Base-by-base conservation (phyloP, 1,140 invertebrate genomes). In the Drosophila kanapiae region DNA sequence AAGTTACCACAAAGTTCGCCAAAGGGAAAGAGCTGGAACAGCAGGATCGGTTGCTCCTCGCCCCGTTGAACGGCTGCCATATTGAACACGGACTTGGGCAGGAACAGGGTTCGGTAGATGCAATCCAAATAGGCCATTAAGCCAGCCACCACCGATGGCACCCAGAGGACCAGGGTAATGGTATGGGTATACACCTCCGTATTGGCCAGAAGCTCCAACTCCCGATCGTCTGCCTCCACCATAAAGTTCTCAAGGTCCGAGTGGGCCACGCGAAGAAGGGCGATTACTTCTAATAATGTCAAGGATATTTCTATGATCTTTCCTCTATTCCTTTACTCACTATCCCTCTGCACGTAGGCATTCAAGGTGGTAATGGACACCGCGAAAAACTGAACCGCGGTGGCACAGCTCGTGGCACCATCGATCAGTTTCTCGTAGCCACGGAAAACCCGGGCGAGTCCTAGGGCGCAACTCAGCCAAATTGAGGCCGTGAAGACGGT, bases 321-420 rank as follows among this genome's bases (percentile, higher is more conserved):
- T n/a, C 27, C n/a, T 9, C 3, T 27, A 13, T 11, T 14, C 23
- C 1, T 18, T 7, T 3, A 72, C 80, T 83, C 53, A 91, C 88
- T 77, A 42, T 74, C 53, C 23, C 84, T 33, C 49, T 91, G 88
- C 10, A 86, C 51, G 33, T 69, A 85, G 14, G 88, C 88, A 69
- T 90, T 91, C 1, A 79, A 13, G 0, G 69, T 76, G 38, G 88
- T 79, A 11, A 91, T 80, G 8, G 84, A 91, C 0, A 88, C 82
- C 1, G 88, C 71, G 8, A 91, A 68, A 27, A 62, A 91, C 33
- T 91, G 90, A 1, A 91, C 74, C 0, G 84, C 79, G 1, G 88
- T 91, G 16, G 88, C 88, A 58, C 76, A 91, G 14, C 79, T 91
- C 8, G 82, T 91, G 23, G 88, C 88, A 0, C 81, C 84, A 53